Evolutionary conservation across 2,888 invertebrate species (phyloP), one percentile per base, ranked within the genome.

Genomic region (Chrysolina haemoptera): DNA sequence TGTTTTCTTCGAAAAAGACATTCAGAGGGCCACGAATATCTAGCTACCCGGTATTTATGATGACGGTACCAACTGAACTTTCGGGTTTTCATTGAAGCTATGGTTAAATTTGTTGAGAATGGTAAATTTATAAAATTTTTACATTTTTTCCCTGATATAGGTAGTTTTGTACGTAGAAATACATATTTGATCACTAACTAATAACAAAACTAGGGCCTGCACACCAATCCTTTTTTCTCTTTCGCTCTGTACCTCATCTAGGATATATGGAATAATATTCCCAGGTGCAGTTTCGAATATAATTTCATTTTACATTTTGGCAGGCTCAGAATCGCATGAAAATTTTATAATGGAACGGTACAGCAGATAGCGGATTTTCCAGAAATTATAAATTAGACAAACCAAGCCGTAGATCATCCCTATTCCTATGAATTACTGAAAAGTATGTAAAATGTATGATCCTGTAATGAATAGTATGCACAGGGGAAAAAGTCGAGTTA

Each of bases 391-490:
- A 35, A 59, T 59, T 35, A 27, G 27, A 59, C n/a, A 59, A 22
- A 59, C 59, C 59, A n/a, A 35, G 27, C 35, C 59, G 35, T 59
- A 59, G 59, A 59, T 59, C 59, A 59, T 59, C 59, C 27, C 59
- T 59, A 59, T 27, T 59, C 35, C 59, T n/a, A 59, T 59, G 59
- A 59, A 59, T 59, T 59, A 35, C 27, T 59, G 59, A 59, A 27
- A 27, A 35, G 59, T 59, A 27, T 59, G 35, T 59, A 59, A 27
- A 59, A 59, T 59, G 14, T 27, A 59, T 59, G 59, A 6, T 27
- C n/a, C 27, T 35, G 59, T n/a, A 59, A 59, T 59, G 59, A 59
- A 35, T 59, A 35, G 59, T 59, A 59, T 59, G 59, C 59, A 59
- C 59, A 35, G n/a, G 59, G 27, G 59, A 27, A 59, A 35, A 59